Evolutionary conservation across 1,140 invertebrate species (phyloP), one percentile per base, ranked within the genome.

Genomic region (Drosophila sproati): DNA sequence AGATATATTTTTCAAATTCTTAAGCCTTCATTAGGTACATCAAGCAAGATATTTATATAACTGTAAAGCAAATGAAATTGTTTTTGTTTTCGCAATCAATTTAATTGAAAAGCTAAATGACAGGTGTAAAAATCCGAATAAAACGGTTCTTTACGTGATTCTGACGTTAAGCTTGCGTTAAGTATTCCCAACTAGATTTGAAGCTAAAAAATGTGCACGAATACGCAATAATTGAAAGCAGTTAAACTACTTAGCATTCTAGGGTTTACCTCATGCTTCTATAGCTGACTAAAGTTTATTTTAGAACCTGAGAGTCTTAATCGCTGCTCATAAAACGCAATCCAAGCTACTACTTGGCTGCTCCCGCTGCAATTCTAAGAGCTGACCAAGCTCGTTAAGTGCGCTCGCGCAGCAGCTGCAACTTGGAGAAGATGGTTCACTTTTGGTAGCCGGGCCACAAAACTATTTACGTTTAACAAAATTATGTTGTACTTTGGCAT

Each of bases 21-120:
- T 1, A 81, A 81, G 57, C 2, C 39, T 86, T 60, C 75, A 86
- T 6, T 81, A 76, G 12, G 48, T 31, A n/a, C 20, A 20, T 2
- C 20, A 20, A 1, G 1, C 20, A 20, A 20, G 20, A 20, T 20
- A 20, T 20, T 20, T 20, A 20, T 20, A 20, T 20, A 20, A 20
- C 20, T 20, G 20, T 20, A 20, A 20, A 20, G 1, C 0, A 20
- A 20, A 1, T 20, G 0, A 20, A 20, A 20, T 20, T 20, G 20
- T 1, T 20, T 20, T 20, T 20, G 12, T 20, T 20, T 20, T 20
- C 20, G 1, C 1, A 20, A 20, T 1, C 20, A 20, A 20, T 20
- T 20, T 20, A 20, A 20, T 20, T 20, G 20, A 20, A 20, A 20
- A 20, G 20, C 20, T 1, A 20, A 20, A 20, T 20, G 20, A 20